Base-by-base conservation (phyloP, 2,113 vertebrate species). In the Takifugu flavidus region DNA sequence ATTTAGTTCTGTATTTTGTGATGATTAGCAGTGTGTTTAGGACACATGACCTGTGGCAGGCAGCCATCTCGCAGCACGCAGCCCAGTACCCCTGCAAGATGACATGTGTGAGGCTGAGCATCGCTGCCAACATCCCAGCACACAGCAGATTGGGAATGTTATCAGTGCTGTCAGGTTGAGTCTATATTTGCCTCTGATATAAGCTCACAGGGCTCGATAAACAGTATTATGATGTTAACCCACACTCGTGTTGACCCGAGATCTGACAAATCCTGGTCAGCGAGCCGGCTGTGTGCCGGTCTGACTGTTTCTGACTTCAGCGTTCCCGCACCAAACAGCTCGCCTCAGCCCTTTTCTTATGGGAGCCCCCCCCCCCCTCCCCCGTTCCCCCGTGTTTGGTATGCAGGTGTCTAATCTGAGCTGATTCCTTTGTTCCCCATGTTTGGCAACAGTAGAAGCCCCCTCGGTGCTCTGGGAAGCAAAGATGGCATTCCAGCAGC, bases 351-450 rank as follows among this genome's bases (percentile, higher is more conserved):
- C 56, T 59, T 82, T 74, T 55, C 79, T 82, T 73, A 66, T 25
- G 56, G 82, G 87, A 86, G 79, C 82, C 72, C 74, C 78, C 86
- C 89, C 88, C 31, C 4, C 31, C 31, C 31, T 20, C 20, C 20
- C 31, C 31, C 31, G 5, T 2, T 5, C 6, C 31, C 88, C 89
- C 76, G 78, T 90, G 89, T 84, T 73, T 86, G 84, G 83, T 84
- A 87, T 88, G 80, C 80, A 87, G 80, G 84, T 86, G 71, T 82
- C 69, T 84, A 84, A 83, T 86, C 80, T 83, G 62, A 59, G 56
- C 59, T 86, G 85, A 83, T 87, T 83, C 82, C 57, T 87, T 89
- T 89, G 86, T 89, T 88, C 85, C 75, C 82, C 78, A 61, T 86
- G 85, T 81, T 88, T 88, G 86, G 87, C 79, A 79, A 74, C 43